phyloP scores from a whole-genome alignment of 2,113 vertebrate species.

The Hyperopisus bebe region DNA sequence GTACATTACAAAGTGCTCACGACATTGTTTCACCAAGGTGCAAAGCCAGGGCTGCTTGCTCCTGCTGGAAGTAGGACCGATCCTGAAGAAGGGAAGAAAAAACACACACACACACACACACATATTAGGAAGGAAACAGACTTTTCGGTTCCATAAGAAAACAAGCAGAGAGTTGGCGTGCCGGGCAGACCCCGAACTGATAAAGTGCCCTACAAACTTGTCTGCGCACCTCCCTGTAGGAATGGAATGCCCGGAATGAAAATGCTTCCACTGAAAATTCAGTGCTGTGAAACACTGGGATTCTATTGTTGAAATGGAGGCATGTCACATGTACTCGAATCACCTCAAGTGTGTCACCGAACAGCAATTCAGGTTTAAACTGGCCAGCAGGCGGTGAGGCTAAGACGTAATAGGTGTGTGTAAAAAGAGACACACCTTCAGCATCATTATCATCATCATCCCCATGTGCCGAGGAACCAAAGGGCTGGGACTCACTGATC shows the following conservation, averaged over 20 bases:
- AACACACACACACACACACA: neutral
- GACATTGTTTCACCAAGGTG: conserved; percentile 39
- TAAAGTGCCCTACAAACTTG: neutral
- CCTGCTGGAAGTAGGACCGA: conserved; percentile 30
- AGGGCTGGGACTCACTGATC: conserved; percentile 22
- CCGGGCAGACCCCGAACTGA: neutral
- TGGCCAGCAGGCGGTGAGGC: neutral
- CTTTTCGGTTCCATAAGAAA: neutral
- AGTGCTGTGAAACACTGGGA: neutral
- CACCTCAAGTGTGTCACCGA: neutral
- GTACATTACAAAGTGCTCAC: conserved; percentile 57
- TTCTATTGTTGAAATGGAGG: neutral
- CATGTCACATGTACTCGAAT: neutral
- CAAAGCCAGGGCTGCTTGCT: conserved; percentile 43
- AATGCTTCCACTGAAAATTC: neutral
- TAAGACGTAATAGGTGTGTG: neutral
- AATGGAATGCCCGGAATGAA: neutral
- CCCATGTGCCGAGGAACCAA: neutral
- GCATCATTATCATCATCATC: neutral
- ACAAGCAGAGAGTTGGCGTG: neutral
- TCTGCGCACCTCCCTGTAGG: neutral
- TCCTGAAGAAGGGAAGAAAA: conserved; percentile 32
- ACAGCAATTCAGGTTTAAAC: neutral
- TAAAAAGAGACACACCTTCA: neutral
- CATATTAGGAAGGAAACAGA: neutral